phyloP scores from a whole-genome alignment of 2,888 invertebrate genomes.

The Arrhopalites spinosus region DNA sequence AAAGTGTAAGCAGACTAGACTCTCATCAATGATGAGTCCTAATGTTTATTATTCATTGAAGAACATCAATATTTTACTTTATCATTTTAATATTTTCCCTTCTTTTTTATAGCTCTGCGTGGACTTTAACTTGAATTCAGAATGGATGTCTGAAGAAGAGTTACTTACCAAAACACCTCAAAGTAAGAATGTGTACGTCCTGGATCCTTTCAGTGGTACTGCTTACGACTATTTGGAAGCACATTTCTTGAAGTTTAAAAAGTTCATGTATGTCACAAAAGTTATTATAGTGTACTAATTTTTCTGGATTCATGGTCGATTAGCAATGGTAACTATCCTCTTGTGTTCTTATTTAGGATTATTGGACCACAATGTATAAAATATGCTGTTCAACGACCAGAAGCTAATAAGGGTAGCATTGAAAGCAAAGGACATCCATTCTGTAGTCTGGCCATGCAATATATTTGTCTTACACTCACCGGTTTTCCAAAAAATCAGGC shows the following conservation, averaged over 20 bases:
- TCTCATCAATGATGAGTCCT: no score
- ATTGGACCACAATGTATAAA: conserved; percentile 82
- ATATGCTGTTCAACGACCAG: conserved; percentile 26
- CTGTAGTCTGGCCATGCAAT: conserved; percentile 79
- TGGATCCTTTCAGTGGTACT: conserved; percentile 76
- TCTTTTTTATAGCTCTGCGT: conserved; percentile 63
- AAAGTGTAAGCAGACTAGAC: conserved; percentile 38
- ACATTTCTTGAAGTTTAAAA: conserved; percentile 59
- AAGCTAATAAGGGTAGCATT: conserved; percentile 61
- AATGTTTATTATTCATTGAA: not conserved
- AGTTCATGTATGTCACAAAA: conserved; percentile 69
- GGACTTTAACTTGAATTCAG: conserved; percentile 67
- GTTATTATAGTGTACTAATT: conserved; percentile 9
- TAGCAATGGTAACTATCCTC: no score
- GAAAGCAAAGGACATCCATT: conserved; percentile 78
- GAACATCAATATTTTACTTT: not conserved
- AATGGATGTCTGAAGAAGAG: conserved; percentile 70
- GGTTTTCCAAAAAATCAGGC: conserved; percentile 58
- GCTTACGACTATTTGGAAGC: conserved; percentile 67
- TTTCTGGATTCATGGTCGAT: not conserved
- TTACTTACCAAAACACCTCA: conserved; percentile 65
- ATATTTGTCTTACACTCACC: conserved; percentile 71
- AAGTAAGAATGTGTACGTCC: conserved; percentile 76
- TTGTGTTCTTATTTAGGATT: conserved; percentile 68
- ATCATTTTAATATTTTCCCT: not conserved